Percentiles rank a stretch among this genome's conserved stretches.
Evolutionary conservation across 2,888 invertebrate genomes (phyloP).

Genomic region (Phorcus lineatus): DNA sequence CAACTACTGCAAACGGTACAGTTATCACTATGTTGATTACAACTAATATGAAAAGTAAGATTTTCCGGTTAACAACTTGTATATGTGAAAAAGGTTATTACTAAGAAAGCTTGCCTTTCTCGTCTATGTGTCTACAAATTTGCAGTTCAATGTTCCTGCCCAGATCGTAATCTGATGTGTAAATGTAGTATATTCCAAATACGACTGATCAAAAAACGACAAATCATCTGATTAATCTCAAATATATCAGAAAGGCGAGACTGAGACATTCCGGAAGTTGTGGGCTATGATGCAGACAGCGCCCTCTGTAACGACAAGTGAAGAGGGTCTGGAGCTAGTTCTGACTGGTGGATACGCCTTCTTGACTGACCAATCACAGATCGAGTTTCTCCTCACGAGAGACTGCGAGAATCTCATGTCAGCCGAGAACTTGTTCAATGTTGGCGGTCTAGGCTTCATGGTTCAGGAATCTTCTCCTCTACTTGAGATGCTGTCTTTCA

Average conservation of each 20-base stretch:
- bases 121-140: no score
- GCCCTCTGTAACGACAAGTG: slow-evolving; percentile 26
- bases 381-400: slow-evolving; percentile 28
- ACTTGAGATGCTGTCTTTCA: slow-evolving; percentile 27
- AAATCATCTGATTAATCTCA: no score
- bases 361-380: slow-evolving; percentile 34
- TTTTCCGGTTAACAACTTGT: no score
- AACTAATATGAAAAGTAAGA: no score
- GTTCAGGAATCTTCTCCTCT: slow-evolving; percentile 31
- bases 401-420: slow-evolving; percentile 33
- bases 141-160: no score
- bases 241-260: slow-evolving; percentile 28
- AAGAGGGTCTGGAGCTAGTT: slow-evolving; percentile 31
- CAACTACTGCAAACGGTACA: no score
- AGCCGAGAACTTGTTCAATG: slow-evolving; percentile 30
- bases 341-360: slow-evolving; percentile 33
- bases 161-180: no score
- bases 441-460: slow-evolving; percentile 36
- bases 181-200: no score
- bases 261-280: slow-evolving; percentile 28
- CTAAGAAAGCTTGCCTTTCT: no score
- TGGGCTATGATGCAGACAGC: slow-evolving; percentile 27
- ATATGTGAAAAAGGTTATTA: no score
- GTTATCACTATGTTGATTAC: no score
- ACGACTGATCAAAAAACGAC: no score